Evolutionary conservation across 2,888 invertebrate genomes (phyloP).

Genomic region (Monochamus alternatus): DNA sequence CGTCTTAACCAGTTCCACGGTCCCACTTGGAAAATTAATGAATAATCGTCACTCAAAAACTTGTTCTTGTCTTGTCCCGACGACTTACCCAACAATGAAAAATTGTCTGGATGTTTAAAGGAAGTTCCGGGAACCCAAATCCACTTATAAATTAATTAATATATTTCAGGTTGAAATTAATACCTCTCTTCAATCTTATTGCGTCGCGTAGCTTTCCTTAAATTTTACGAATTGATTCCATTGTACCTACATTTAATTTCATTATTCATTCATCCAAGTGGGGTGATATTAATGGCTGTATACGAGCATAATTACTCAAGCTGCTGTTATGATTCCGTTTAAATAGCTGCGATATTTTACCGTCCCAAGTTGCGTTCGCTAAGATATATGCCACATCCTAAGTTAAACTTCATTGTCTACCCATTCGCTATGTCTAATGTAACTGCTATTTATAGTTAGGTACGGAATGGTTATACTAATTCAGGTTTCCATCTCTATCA

Average conservation of each 20-base stretch:
- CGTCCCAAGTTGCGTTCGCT: constrained; percentile 3
- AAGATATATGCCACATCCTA: constrained; percentile 12
- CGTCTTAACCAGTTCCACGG: constrained; percentile 19
- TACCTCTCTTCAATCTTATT: constrained; percentile 22
- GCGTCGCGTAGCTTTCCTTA: neutral
- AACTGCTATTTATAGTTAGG: neutral
- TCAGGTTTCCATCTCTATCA: no score
- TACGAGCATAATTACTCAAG: constrained; percentile 27
- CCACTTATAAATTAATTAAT: constrained; percentile 35
- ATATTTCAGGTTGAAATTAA: constrained; percentile 16
- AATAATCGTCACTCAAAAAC: constrained; percentile 24
- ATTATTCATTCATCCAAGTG: neutral
- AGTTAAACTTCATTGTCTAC: constrained; percentile 8
- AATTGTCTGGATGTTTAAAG: constrained; percentile 32
- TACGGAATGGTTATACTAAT: neutral
- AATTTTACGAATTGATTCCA: constrained; percentile 6
- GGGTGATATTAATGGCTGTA: constrained; percentile 12
- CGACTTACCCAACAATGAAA: constrained; percentile 16
- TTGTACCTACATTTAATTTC: constrained; percentile 17
- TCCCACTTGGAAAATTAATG: constrained; percentile 26
- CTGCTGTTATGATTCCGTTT: constrained; percentile 26
- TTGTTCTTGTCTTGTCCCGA: constrained; percentile 21
- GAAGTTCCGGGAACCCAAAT: constrained; percentile 1
- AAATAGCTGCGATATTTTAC: constrained; percentile 27
- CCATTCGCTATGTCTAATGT: neutral